These are phyloP conservation scores for Saguinus midas DNA, from an alignment of 2,113 vertebrate species.

Conservation along the genomic window DNA sequence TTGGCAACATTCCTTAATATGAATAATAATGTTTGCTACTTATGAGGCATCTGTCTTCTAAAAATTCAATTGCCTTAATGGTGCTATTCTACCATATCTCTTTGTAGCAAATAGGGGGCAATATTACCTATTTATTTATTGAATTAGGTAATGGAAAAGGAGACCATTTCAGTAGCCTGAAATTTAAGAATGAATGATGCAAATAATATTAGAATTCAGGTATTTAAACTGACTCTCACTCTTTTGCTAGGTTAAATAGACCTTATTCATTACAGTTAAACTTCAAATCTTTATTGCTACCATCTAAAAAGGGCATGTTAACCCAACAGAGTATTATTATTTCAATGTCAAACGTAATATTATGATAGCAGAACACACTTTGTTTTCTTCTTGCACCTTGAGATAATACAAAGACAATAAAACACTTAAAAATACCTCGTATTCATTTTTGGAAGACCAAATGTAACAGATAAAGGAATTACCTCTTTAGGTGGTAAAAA, in stretches of 20 bases:
- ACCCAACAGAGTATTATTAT: not conserved
- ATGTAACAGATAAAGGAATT: not conserved
- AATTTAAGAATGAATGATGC: not conserved
- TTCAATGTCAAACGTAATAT: not conserved
- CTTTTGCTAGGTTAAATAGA: not conserved
- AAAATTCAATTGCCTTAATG: slow-evolving; percentile 28
- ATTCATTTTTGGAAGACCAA: not conserved
- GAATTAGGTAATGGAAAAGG: not conserved
- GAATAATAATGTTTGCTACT: slow-evolving; percentile 21
- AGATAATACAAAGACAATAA: slow-evolving; percentile 6
- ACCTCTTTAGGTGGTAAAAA: not conserved
- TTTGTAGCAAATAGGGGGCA: not conserved
- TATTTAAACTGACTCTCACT: not conserved
- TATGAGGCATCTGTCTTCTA: slow-evolving; percentile 13
- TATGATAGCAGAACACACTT: not conserved
- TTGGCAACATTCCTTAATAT: not conserved
- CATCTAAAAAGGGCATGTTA: not conserved
- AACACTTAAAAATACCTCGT: not conserved
- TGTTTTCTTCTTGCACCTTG: slow-evolving; percentile 8
- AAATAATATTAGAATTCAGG: not conserved
- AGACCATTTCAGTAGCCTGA: not conserved
- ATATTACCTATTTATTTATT: slow-evolving; percentile 20
- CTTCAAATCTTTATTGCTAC: not conserved
- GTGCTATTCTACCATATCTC: not conserved
- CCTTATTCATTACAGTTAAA: not conserved